Base-by-base conservation (phyloP, 2,888 invertebrate genomes). In the Papilio demoleus region DNA sequence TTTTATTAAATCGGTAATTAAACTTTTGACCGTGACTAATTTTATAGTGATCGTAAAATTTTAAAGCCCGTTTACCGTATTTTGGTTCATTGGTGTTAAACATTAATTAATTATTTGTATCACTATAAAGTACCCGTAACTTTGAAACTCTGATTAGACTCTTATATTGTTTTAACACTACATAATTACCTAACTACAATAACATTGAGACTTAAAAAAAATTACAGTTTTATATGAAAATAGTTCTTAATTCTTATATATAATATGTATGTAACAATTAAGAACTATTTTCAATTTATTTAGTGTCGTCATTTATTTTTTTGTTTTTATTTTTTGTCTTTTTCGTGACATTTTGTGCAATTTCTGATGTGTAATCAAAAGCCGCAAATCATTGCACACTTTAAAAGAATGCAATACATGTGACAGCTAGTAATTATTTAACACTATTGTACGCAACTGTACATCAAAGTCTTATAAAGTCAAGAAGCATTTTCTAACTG, bases 41-140 rank as follows among this genome's bases (percentile, higher is more conserved):
- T 65, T 65, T 65, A 64, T 65, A 40, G 31, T 19, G 14, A n/a
- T 64, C 34, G 47, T 64, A 64, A 64, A 64, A 38, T 38, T 64
- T 38, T 22, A 50, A 19, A 36, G n/a, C 36, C n/a, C 9, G 31
- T 36, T 50, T 22, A 22, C n/a, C 45, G 22, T 14, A 53, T 64
- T 50, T 64, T 38, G 22, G 14, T 50, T 38, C 64, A 45, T 17
- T 9, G 62, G 36, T 50, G 24, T n/a, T 36, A 62, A 24, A 62
- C 45, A 31, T 31, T 53, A 9, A 17, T 53, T 53, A 53, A 31
- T 14, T 53, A 53, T 31, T 31, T n/a, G 9, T 56, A 27, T n/a
- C 8, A n/a, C 9, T 31, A 24, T 24, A n/a, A n/a, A n/a, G n/a
- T n/a, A 17, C 4, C n/a, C 42, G 11, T 1, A 24, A 27, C 14